Evolutionary conservation across 1,140 invertebrate genomes (phyloP).

Genomic region (Littorina saxatilis): DNA sequence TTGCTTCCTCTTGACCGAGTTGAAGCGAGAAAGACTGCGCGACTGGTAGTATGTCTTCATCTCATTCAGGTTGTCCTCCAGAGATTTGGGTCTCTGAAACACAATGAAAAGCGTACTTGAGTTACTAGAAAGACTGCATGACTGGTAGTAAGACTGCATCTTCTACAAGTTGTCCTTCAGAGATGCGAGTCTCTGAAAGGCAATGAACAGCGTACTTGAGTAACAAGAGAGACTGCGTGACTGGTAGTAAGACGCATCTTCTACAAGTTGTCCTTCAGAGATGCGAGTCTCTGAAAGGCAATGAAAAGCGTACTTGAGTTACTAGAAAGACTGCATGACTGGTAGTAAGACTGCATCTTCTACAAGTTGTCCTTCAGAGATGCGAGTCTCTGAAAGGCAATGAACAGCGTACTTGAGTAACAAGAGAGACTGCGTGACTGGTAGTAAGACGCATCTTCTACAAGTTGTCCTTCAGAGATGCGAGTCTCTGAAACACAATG

Average conservation of each 20-base stretch:
- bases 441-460: slow-evolving; percentile 62
- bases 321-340: too few relatives aligned
- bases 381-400: too few relatives aligned
- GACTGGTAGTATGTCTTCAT: slow-evolving; percentile 57
- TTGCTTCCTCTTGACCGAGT: slow-evolving; percentile 72
- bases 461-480: slow-evolving; percentile 70
- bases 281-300: slow-evolving; percentile 68
- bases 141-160: too few relatives aligned
- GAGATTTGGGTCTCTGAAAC: slow-evolving; percentile 71
- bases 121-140: too few relatives aligned
- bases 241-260: slow-evolving; percentile 58
- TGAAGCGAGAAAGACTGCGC: slow-evolving; percentile 69
- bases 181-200: too few relatives aligned
- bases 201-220: too few relatives aligned
- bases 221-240: slow-evolving; percentile 67
- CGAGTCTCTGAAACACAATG: slow-evolving; percentile 64
- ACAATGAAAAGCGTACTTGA: not conserved
- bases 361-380: too few relatives aligned
- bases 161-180: too few relatives aligned
- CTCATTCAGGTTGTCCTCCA: slow-evolving; percentile 71
- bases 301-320: not conserved
- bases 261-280: slow-evolving; percentile 70
- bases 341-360: too few relatives aligned
- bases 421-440: slow-evolving; percentile 66
- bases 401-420: too few relatives aligned